Conservation (phyloP, 2,797 vertebrate species). For the Aratinga solstitialis region DNA sequence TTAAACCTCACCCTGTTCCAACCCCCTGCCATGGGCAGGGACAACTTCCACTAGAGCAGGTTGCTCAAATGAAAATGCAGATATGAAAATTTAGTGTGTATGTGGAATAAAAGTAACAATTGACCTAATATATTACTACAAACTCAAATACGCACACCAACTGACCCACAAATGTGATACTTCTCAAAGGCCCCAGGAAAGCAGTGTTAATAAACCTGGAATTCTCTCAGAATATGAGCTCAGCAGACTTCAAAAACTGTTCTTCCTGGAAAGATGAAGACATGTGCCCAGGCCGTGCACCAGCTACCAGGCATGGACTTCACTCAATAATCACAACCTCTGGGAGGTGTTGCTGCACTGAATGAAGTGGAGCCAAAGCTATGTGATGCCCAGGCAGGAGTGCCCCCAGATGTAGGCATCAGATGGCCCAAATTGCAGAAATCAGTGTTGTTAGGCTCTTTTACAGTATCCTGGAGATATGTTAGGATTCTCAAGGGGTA, state of each 20-base stretch:
- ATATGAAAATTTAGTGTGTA: background rate
- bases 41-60: background rate
- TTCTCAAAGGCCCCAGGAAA: background rate
- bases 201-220: background rate
- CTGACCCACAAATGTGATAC: background rate
- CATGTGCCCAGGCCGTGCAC: background rate
- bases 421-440: background rate
- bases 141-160: background rate
- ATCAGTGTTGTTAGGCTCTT: background rate
- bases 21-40: background rate
- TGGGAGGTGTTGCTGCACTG: fast-evolving
- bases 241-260: background rate
- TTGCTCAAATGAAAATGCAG: background rate
- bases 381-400: background rate
- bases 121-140: background rate
- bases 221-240: background rate
- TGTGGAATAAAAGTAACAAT: background rate
- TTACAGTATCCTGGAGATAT: background rate
- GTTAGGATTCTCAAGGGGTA: background rate
- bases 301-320: fast-evolving
- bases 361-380: background rate
- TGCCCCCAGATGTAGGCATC: background rate
- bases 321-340: background rate
- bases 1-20: background rate
- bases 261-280: background rate